phyloP scores from a whole-genome alignment of 37 sponge, comb jelly and placozoan genomes.

The Tethya wilhelma region DNA sequence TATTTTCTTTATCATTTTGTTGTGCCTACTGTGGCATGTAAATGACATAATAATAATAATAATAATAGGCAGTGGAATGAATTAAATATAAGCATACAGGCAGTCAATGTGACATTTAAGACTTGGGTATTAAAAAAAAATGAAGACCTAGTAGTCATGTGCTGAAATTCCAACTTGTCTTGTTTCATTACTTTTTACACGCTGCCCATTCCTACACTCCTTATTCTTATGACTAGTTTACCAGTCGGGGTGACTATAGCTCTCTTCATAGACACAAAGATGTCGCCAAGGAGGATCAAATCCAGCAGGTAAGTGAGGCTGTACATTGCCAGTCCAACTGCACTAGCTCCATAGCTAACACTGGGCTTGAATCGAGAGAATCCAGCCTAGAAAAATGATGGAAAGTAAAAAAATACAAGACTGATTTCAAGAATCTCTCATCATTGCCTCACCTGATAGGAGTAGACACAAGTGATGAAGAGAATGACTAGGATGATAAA shows the following conservation, averaged over 20 bases:
- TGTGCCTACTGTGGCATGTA: too few species aligned
- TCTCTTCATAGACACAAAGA: constrained; percentile 64
- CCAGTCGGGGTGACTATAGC: constrained; percentile 58
- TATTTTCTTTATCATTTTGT: too few species aligned
- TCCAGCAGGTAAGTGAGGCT: constrained; percentile 70
- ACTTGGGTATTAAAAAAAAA: background rate
- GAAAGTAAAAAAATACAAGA: background rate
- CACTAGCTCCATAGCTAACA: constrained; percentile 16
- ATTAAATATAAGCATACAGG: too few species aligned
- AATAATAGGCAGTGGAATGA: background rate
- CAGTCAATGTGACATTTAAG: background rate
- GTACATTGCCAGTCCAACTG: constrained; percentile 21
- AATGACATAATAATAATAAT: too few species aligned
- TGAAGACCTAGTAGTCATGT: background rate
- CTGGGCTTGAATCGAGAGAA: constrained; percentile 41
- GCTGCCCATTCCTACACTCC: too few species aligned
- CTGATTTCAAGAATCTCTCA: background rate
- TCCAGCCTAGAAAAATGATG: constrained; percentile 44
- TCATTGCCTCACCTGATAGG: constrained; percentile 17
- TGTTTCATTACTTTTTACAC: too few species aligned
- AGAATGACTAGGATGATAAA: constrained; percentile 16
- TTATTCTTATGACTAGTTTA: too few species aligned
- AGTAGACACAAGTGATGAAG: constrained; percentile 34
- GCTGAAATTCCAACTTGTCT: too few species aligned
- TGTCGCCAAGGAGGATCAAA: constrained; percentile 55